Evolutionary conservation across 2,888 invertebrate genomes (phyloP), one percentile per base, ranked within the genome.

Genomic region (Hirtodrosophila cameraria): DNA sequence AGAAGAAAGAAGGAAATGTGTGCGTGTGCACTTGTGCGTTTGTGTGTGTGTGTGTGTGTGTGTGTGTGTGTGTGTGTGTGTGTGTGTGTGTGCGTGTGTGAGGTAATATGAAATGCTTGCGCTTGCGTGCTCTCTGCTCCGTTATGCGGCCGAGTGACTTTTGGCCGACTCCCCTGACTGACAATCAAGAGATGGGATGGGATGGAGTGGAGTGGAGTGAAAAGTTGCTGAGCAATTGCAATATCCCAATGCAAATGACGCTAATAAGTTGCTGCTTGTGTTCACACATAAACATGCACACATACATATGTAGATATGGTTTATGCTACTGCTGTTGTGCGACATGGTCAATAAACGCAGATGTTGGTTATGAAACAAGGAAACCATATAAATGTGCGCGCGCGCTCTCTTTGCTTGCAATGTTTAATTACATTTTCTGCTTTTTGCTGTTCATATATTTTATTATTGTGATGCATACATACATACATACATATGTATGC

Each of bases 361-460:
- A 53, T 55, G 64, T 60, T 62, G 67, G 69, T 82, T 82, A 87
- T 82, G 87, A 82, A 82, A 82, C 79, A 66, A 73, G 82, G 85
- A 86, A 82, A 68, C 52, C 54, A 72, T 86, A 64, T 62, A 62
- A 36, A 46, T 39, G 58, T 45, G 35, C 30, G 45, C 52, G 54
- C 48, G 48, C 42, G 23, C 54, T 65, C 65, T 49, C 57, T 57
- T 65, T 48, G 36, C 43, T 16, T 33, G 39, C 52, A 55, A 33
- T 66, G 72, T 78, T 85, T 86, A 80, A 80, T 80, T 80, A 75
- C 85, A 66, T 53, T 69, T 61, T 68, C 58, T 36, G 64, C 69
- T 61, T 43, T 58, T 57, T 58, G 52, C 60, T 69, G 59, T 43
- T 79, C 63, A 73, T 75, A 75, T 63, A 76, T 62, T 62, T 69